Evolutionary conservation across 2,888 invertebrate genomes (phyloP).

Genomic region (Cybosia mesomella): DNA sequence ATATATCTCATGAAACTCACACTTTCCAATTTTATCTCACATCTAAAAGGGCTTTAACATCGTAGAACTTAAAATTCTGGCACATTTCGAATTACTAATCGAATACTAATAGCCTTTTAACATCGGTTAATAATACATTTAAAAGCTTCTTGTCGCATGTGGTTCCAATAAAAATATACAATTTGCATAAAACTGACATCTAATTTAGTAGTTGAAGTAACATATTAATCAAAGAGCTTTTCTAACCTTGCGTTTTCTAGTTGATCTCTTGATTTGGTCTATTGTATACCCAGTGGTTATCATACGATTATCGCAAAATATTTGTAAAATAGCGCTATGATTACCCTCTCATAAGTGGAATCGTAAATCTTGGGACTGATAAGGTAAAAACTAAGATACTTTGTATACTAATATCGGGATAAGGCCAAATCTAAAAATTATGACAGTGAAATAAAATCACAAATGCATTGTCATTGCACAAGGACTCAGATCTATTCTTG

Average conservation of each 20-base stretch:
- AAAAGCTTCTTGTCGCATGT: constrained; percentile 76
- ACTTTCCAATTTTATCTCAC: constrained; percentile 57
- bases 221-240: constrained; percentile 76
- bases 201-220: constrained; percentile 73
- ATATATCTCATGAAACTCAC: constrained; percentile 63
- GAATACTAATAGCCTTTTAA: constrained; percentile 71
- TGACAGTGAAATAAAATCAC: not conserved
- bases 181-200: constrained; percentile 79
- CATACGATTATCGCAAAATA: constrained; percentile 29
- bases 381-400: constrained; percentile 4
- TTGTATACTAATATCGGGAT: not conserved
- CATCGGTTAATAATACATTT: constrained; percentile 70
- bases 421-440: no score
- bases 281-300: constrained; percentile 40
- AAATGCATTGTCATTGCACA: not conserved
- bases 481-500: not conserved
- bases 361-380: constrained; percentile 30
- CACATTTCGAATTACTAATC: constrained; percentile 77
- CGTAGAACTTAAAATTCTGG: constrained; percentile 60
- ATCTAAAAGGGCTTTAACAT: constrained; percentile 54
- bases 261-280: constrained; percentile 58
- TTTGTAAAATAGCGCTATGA: constrained; percentile 34
- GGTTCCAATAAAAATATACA: constrained; percentile 68
- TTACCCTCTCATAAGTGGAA: constrained; percentile 31
- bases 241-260: constrained; percentile 67